Evolutionary conservation across 2,113 vertebrate species (phyloP), one percentile per base, ranked within the genome.

Genomic region (Tachysurus vachellii): DNA sequence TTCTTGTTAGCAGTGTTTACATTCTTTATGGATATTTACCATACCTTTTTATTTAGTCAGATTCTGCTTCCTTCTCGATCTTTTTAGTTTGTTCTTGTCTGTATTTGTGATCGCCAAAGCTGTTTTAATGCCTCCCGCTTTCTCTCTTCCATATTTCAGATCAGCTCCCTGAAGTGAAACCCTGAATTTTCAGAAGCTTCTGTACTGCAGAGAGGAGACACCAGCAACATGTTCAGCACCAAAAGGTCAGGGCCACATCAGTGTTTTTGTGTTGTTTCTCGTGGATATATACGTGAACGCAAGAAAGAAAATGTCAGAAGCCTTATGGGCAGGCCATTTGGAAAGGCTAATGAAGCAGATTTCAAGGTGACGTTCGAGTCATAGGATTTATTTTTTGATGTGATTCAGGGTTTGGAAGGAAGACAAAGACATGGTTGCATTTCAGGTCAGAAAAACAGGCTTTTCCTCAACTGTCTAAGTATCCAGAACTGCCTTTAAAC

Each of bases 211-310:
- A 90, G 93, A 92, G 92, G 93, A 88, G 89, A 93, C 92, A 88
- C 0, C 0, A 31, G 92, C 94, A 93, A 93, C 93, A 98, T 98
- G 97, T 97, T 98, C 95, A 96, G 93, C 95, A 96, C 95, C 88
- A 98, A 97, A 95, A 98, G 97, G 97, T 97, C 91, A 95, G 97
- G 90, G 59, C 83, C 84, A 86, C 92, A 89, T 94, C 89, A 88
- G 90, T 76, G 85, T 90, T 87, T 89, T 90, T 82, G 84, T 89
- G 64, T 53, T 71, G 28, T 80, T 73, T 68, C 17, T 56, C 9
- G 31, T 66, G 13, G 19, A 42, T 31, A 10, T 50, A 5, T 50
- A 5, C 77, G 62, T 17, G 71, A 17, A 56, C 1, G 17, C 28
- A 44, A 11, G 9, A 4, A 80, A 54, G 44, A 59, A 86, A 87